phyloP scores from a whole-genome alignment of 2,888 invertebrate species.

The Papilio gigon region DNA sequence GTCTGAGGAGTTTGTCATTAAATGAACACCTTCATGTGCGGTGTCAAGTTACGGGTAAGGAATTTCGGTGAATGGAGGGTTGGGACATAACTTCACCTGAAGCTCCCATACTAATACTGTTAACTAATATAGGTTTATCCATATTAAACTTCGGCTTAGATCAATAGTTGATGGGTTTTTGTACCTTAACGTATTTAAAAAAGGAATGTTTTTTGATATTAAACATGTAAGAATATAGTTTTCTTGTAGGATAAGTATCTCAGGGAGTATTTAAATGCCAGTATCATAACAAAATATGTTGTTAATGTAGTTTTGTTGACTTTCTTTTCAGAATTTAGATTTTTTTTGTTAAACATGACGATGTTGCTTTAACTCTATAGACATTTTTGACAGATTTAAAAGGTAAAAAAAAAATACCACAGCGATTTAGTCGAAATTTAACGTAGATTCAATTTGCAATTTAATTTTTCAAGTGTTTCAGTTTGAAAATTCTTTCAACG shows the following conservation, averaged over 20 bases:
- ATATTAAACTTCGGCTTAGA: slow-evolving; percentile 6
- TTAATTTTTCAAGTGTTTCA: slow-evolving; percentile 33
- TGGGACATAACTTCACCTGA: slow-evolving; percentile 12
- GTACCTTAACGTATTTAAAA: too few relatives aligned
- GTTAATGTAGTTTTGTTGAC: too few relatives aligned
- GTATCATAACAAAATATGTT: too few relatives aligned
- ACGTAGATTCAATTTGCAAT: slow-evolving; percentile 32
- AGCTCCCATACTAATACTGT: neutral
- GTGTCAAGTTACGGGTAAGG: slow-evolving; percentile 54
- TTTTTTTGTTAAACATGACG: too few relatives aligned
- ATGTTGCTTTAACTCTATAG: too few relatives aligned
- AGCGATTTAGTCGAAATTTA: slow-evolving; percentile 5
- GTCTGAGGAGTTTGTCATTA: slow-evolving; percentile 51
- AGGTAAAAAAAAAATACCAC: neutral
- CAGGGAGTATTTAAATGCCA: too few relatives aligned
- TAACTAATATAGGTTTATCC: neutral
- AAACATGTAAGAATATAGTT: too few relatives aligned
- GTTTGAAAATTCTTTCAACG: slow-evolving; percentile 37
- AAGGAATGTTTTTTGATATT: too few relatives aligned
- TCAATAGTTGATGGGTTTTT: too few relatives aligned
- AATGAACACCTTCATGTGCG: slow-evolving; percentile 60
- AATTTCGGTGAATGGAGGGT: slow-evolving; percentile 40
- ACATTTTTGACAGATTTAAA: neutral
- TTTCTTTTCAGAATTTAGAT: too few relatives aligned
- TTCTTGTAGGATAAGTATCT: too few relatives aligned